These are phyloP conservation scores for Rotaria sp. DNA, from an alignment of 2,888 invertebrate species.

Conservation along the genomic window DNA sequence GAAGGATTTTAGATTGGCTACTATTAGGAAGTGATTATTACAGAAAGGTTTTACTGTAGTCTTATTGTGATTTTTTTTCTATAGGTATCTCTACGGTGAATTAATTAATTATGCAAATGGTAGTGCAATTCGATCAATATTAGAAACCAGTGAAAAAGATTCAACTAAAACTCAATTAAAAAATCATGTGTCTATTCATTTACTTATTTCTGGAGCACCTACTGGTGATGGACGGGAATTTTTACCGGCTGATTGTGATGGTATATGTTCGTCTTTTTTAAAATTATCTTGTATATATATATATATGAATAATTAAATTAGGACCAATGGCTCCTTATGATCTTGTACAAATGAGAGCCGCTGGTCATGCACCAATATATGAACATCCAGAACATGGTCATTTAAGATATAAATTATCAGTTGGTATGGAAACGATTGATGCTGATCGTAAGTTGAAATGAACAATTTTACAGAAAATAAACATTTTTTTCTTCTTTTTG, in stretches of 20 bases:
- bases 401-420: conserved; percentile 2
- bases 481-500: not conserved
- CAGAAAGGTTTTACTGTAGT: too few relatives aligned
- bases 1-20: too few relatives aligned
- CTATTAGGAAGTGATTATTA: too few relatives aligned
- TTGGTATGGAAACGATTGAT: not conserved
- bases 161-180: conserved; percentile 25
- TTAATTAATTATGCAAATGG: conserved; percentile 22
- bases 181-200: conserved; percentile 30
- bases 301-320: not conserved
- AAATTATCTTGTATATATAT: not conserved
- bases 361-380: conserved; percentile 26
- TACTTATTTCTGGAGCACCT: not conserved
- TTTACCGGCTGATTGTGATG: conserved; percentile 18
- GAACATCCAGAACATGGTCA: conserved; percentile 22
- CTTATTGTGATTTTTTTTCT: not conserved
- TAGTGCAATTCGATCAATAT: conserved; percentile 15
- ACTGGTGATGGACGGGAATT: conserved; percentile 18
- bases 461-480: not conserved
- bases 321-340: conserved; percentile 14
- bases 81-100: conserved; percentile 12
- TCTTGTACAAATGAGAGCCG: conserved; percentile 26
- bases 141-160: conserved; percentile 6
- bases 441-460: not conserved
- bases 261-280: not conserved